Base-by-base conservation (phyloP, 2,888 invertebrate genomes). In the Nemoura dubitans region DNA sequence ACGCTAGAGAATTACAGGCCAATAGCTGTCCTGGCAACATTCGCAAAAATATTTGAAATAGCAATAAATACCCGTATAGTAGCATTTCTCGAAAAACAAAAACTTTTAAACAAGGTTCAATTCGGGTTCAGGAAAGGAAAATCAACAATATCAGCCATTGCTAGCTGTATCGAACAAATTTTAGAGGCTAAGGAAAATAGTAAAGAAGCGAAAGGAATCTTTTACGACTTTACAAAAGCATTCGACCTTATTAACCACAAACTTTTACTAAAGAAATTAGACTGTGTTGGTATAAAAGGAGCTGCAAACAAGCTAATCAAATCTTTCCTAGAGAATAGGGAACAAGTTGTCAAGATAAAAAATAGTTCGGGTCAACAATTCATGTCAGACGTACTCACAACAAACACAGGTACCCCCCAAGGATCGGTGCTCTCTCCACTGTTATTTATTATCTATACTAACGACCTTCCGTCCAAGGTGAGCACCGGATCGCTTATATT, bases 221-320 rank as follows among this genome's bases (percentile, higher is more conserved):
- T 87, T 36, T 77, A 87, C 27, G 88, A 88, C 76, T 76, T 87
- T n/a, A 85, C 77, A 2, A 88, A 88, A 78, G 88, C 88, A 6
- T 88, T 88, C 77, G 86, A 88, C 76, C 85, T 80, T 25, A 87
- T 88, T 7, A 82, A 87, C 78, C 87, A 85, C 80, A 29, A 26
- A 29, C 85, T 87, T 7, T 80, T 87, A n/a, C 27, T 85, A 30
- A 36, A 76, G 42, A 87, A 76, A 83, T 76, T 86, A 14, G 5
- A 85, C 0, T 28, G 43, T 42, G 25, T 77, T 76, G 88, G n/a
- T 25, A 83, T 88, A 21, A 85, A 87, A 77, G 87, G 87, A 43
- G 43, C 28, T n/a, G 87, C 86, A 25, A 28, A 28, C 14, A 10
- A 1, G 21, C 59, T 59, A 21, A 14, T 59, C 59, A 59, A 59